Evolutionary conservation across 2,888 invertebrate species (phyloP), one percentile per base, ranked within the genome.

Genomic region (Parnassius apollo): DNA sequence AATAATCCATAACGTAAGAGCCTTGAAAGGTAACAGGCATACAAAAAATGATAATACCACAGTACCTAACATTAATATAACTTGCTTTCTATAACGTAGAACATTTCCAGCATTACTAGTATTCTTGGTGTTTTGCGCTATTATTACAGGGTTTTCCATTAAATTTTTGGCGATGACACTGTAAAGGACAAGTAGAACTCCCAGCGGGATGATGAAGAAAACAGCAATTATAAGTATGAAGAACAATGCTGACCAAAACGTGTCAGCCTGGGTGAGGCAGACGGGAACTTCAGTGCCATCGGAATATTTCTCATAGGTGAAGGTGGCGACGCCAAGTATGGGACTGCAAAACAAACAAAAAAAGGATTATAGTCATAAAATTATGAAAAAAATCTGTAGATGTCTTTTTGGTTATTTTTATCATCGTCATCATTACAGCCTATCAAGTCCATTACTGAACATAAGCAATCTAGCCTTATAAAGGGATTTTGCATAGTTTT

Each of bases 31-130:
- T 65, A 98, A 86, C 52, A 98, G 93, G 78, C 98, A 98, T 59
- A 98, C 87, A 84, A 98, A 98, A 87, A 98, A 98, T 57, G 97
- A 96, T 42, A 97, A 82, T 0, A 98, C 97, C 0, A 98, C 98
- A 0, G 97, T 96, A 9, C 96, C 96, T 45, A 98, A 88, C 98
- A 98, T 98, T 59, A 97, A 88, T 50, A 98, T 96, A 42, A 97
- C 95, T 91, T 96, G 96, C 74, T 95, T 96, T 60, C 96, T 93
- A 77, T 96, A 95, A 71, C 95, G 93, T 4, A 95, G 83, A 59
- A 95, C 94, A 75, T 94, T 94, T 46, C 91, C 91, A 0, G 83
- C 73, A 46, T 86, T 86, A 66, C 72, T 86, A 25, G 92, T 87
- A 68, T 91, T 91, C 65, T 92, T 91, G 67, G 85, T 91, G 69